phyloP scores from a whole-genome alignment of 2,113 vertebrate species.

The Donacobius atricapilla region DNA sequence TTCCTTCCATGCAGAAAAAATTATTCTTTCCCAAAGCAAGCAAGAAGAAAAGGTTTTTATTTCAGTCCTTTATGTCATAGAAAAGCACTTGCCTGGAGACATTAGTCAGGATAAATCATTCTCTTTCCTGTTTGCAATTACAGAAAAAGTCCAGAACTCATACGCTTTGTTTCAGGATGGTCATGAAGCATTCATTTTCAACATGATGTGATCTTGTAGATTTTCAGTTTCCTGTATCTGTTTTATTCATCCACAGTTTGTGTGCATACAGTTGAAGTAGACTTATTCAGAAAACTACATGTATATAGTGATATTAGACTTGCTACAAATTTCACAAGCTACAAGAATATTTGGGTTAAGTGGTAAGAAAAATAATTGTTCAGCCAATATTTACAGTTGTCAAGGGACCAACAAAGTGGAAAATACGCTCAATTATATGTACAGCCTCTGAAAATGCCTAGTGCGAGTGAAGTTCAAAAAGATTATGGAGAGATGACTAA shows the following conservation, averaged over 20 bases:
- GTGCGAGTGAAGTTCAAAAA: neutral
- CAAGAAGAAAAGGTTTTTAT: neutral
- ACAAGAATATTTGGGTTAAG: neutral
- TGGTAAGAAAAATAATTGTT: neutral
- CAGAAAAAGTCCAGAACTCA: neutral
- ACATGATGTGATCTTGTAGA: neutral
- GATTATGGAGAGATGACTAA: neutral
- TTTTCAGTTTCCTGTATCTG: neutral
- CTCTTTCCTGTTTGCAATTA: neutral
- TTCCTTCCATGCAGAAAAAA: neutral
- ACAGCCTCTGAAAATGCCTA: neutral
- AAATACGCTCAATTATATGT: neutral
- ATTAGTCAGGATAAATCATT: neutral
- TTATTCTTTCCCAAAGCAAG: neutral
- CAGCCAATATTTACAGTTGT: neutral
- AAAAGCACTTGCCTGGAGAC: neutral
- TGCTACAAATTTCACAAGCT: neutral
- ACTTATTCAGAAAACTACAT: neutral
- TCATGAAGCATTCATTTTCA: neutral
- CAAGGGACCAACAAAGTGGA: neutral
- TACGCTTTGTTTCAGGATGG: neutral
- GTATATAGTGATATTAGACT: neutral
- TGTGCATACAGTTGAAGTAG: neutral
- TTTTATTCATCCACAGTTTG: neutral
- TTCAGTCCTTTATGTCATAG: neutral